Conservation (phyloP, 2,113 vertebrate genomes). For the Cyprinodon variegatus region DNA sequence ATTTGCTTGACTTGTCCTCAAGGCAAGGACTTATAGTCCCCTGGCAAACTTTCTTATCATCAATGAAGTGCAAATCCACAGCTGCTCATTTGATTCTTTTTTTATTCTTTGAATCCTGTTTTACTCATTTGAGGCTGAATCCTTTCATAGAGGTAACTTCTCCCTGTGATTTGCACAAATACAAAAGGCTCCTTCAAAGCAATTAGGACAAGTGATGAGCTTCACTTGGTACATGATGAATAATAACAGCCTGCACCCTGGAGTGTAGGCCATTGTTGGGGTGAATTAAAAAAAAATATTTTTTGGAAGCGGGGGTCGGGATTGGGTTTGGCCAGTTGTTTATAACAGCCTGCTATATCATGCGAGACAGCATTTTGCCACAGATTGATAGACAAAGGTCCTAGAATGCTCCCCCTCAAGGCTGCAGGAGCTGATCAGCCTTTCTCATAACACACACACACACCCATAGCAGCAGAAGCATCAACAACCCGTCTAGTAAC, state of each 20-base stretch:
- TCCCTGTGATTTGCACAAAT: conserved; percentile 17
- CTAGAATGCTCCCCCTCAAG: no score
- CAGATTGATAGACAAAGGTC: no score
- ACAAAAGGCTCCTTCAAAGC: conserved; percentile 24
- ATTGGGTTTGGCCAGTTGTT: no score
- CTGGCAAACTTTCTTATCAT: conserved; percentile 14
- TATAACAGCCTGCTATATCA: no score
- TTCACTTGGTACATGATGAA: conserved; percentile 24
- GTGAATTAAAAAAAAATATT: no score
- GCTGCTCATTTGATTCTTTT: conserved; percentile 27
- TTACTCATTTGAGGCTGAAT: conserved; percentile 20
- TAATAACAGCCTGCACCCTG: conserved; percentile 31
- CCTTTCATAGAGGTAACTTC: conserved; percentile 13
- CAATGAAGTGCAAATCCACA: neutral
- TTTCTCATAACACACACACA: no score
- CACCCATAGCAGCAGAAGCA: no score
- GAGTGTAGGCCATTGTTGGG: conserved; percentile 21
- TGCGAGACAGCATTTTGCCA: no score
- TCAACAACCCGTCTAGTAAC: no score
- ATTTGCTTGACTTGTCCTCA: conserved; percentile 31
- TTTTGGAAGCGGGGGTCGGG: no score
- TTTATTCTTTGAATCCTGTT: conserved; percentile 17
- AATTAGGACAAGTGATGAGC: conserved; percentile 49
- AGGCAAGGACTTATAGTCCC: conserved; percentile 13
- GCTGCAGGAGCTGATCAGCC: no score